Evolutionary conservation across 2,888 invertebrate genomes (phyloP).

Genomic region (Hypsopygia costalis): DNA sequence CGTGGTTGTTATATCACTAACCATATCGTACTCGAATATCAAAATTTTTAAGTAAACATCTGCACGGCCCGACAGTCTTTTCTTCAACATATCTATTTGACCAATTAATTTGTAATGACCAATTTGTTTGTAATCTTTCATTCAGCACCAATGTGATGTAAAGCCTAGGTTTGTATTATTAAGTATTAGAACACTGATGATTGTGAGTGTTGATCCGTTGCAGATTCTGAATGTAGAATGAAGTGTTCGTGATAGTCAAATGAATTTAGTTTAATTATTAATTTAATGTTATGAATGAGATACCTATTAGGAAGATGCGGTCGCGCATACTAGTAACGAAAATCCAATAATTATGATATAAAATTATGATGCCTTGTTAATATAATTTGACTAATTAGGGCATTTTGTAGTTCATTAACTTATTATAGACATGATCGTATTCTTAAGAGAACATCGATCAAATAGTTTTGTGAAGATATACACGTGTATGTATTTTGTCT

Average conservation of each 20-base stretch:
- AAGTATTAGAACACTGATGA: conserved; percentile 78
- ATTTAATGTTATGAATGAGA: conserved; percentile 74
- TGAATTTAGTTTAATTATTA: conserved; percentile 74
- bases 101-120: conserved; percentile 74
- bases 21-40: conserved; percentile 73
- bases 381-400: conserved; percentile 75
- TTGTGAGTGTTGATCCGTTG: conserved; percentile 64
- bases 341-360: conserved; percentile 78
- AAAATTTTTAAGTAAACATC: conserved; percentile 30
- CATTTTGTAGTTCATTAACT: conserved; percentile 76
- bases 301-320: conserved; percentile 70
- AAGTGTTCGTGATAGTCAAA: conserved; percentile 75
- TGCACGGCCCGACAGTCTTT: conserved; percentile 16
- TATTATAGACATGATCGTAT: conserved; percentile 73
- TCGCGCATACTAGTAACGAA: conserved; percentile 80
- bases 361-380: conserved; percentile 71
- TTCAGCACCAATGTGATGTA: conserved; percentile 76
- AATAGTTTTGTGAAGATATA: conserved; percentile 56
- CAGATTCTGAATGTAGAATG: conserved; percentile 54
- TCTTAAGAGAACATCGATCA: conserved; percentile 67
- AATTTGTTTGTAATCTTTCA: conserved; percentile 59
- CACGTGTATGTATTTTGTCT: conserved; percentile 46
- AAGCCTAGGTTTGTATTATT: conserved; percentile 77
- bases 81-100: conserved; percentile 74
- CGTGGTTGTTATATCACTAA: conserved; percentile 57